A percentile compares a stretch with the other conserved stretches of the same genome.
Conservation (phyloP, 2,797 vertebrate genomes). For the Diglossa cyanea region DNA sequence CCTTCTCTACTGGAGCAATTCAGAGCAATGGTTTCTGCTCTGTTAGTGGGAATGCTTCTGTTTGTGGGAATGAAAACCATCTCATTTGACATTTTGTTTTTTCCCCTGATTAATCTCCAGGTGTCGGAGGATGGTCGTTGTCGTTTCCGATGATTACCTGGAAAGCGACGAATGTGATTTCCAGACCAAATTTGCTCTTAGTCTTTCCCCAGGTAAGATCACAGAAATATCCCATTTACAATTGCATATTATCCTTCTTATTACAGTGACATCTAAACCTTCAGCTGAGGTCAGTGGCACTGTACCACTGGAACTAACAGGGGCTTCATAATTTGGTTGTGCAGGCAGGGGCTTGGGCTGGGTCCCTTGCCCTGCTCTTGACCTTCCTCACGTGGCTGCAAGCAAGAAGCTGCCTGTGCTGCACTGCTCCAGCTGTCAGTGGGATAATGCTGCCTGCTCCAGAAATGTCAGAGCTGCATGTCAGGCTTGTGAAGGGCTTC, state of each 20-base stretch:
- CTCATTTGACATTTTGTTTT: background rate
- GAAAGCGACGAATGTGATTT: slow-evolving; percentile 94
- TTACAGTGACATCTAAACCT: background rate
- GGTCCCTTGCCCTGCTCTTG: background rate
- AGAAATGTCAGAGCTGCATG: background rate
- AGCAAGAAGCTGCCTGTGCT: background rate
- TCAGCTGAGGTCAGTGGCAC: background rate
- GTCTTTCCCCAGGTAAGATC: slow-evolving; percentile 89
- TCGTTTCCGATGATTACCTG: slow-evolving; percentile 95
- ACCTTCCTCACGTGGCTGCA: fast-evolving
- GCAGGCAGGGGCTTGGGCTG: background rate
- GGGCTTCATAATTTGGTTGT: background rate
- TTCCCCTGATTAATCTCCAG: slow-evolving; percentile 63
- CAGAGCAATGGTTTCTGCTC: background rate
- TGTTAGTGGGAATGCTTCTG: background rate
- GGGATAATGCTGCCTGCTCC: background rate
- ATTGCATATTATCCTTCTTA: background rate
- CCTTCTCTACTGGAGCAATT: background rate
- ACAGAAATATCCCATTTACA: background rate
- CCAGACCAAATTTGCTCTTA: slow-evolving; percentile 98
- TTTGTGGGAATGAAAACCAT: background rate
- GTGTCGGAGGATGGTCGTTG: slow-evolving; percentile 94
- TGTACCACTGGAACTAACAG: background rate
- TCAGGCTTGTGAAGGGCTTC: background rate
- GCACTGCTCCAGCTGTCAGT: background rate